Evolutionary conservation across 2,888 invertebrate genomes (phyloP), one percentile per base, ranked within the genome.

Genomic region (Platycheirus rosarum): DNA sequence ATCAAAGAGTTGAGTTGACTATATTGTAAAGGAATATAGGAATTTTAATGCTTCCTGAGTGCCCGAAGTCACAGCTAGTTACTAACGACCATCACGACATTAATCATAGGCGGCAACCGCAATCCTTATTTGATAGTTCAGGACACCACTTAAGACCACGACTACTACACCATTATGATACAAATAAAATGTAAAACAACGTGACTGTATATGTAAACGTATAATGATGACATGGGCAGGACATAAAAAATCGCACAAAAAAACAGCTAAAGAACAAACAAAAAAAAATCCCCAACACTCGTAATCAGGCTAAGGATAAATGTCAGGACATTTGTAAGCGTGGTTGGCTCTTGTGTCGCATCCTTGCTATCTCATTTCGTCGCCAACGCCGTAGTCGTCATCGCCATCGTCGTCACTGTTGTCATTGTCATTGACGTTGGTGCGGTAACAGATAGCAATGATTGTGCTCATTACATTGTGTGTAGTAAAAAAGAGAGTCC

Each of bases 271-370:
- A 37, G 23, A 6, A 2, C 9, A n/a, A 6, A 11, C 14, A 51
- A 26, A 23, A 42, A 29, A 18, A 65, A 46, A 46, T 48, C 55
- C 51, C 57, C 75, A 60, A 23, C 70, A 42, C 79, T 63, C 57
- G 65, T 70, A 75, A 80, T 80, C 75, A 80, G 69, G 51, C 75
- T 51, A 55, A 70, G 65, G 65, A 80, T 80, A 75, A 80, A 80
- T 75, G 79, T 65, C 57, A 75, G 70, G 69, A 75, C 74, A 80
- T 80, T 75, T 80, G 79, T 80, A 69, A 79, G 51, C 48, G 71
- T 60, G 60, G 44, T 51, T 55, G 62, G 20, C 40, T 66, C 18
- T 53, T 65, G n/a, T 26, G 26, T 55, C 53, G 40, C 69, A 69
- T 69, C 62, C 53, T 69, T 35, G 26, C 20, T 42, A 42, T 55